Evolutionary conservation across 2,797 vertebrate genomes (phyloP).

Genomic region (Hoplostethus mediterraneus): DNA sequence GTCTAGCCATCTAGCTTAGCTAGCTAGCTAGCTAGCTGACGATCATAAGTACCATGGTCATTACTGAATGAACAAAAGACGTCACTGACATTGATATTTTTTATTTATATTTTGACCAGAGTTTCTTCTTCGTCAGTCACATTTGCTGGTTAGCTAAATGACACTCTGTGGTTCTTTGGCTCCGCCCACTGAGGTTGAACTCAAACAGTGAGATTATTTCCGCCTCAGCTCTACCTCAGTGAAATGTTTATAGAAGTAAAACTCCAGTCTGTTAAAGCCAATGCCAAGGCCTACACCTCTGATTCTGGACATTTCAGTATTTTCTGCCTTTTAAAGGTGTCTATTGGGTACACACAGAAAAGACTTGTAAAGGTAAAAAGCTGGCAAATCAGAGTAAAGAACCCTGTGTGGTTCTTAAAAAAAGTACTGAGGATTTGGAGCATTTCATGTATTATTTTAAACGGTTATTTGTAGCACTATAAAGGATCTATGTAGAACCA

Average conservation of each 20-base stretch:
- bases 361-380: too few relatives aligned
- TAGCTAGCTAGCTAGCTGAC: too few relatives aligned
- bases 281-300: constrained; percentile 6
- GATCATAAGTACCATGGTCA: too few relatives aligned
- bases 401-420: neutral
- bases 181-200: too few relatives aligned
- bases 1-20: too few relatives aligned
- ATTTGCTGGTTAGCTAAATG: neutral
- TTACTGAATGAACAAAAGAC: too few relatives aligned
- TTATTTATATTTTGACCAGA: too few relatives aligned
- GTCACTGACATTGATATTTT: too few relatives aligned
- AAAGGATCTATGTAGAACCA: constrained; percentile 14
- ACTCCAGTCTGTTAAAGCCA: neutral
- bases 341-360: too few relatives aligned
- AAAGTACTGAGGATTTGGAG: constrained; percentile 12
- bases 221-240: constrained; percentile 34
- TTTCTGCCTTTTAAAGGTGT: neutral
- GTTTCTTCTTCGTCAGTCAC: too few relatives aligned
- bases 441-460: constrained; percentile 21
- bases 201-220: constrained; percentile 6
- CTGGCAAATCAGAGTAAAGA: constrained; percentile 36
- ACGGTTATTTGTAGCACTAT: constrained; percentile 25
- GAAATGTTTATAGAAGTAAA: too few relatives aligned
- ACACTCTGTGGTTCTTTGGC: too few relatives aligned
- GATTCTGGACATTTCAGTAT: constrained; percentile 34